Conservation (phyloP, 2,888 invertebrate species). For the Hetaerina titia region DNA sequence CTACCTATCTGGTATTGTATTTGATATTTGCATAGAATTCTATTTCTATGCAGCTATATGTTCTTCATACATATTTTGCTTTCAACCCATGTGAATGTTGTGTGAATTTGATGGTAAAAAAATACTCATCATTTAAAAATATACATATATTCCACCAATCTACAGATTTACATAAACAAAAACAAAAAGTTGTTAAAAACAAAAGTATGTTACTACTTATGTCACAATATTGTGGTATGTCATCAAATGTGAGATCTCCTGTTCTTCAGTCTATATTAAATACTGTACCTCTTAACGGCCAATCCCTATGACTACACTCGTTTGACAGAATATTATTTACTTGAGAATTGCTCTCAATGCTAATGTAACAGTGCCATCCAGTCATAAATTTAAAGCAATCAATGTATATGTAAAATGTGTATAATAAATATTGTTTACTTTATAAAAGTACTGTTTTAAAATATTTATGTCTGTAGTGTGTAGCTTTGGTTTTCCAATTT, state of each 20-base stretch:
- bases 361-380: not conserved
- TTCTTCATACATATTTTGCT: not conserved
- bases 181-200: too few species aligned
- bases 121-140: not conserved
- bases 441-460: not conserved
- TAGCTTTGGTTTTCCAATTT: too few species aligned
- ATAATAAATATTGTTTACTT: constrained; percentile 28
- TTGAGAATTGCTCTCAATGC: not conserved
- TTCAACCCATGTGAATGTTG: not conserved
- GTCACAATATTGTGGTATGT: not conserved
- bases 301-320: not conserved
- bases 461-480: too few species aligned
- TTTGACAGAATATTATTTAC: not conserved
- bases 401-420: not conserved
- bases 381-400: not conserved
- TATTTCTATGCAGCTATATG: not conserved
- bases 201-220: not conserved
- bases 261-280: not conserved
- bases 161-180: not conserved
- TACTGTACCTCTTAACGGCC: not conserved
- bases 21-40: not conserved
- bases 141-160: not conserved
- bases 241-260: not conserved
- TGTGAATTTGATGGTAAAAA: not conserved
- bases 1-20: not conserved